A percentile compares a stretch with the other conserved stretches of the same genome.
Evolutionary conservation across 1,140 invertebrate genomes (phyloP).

Genomic region (Heliothis virescens): DNA sequence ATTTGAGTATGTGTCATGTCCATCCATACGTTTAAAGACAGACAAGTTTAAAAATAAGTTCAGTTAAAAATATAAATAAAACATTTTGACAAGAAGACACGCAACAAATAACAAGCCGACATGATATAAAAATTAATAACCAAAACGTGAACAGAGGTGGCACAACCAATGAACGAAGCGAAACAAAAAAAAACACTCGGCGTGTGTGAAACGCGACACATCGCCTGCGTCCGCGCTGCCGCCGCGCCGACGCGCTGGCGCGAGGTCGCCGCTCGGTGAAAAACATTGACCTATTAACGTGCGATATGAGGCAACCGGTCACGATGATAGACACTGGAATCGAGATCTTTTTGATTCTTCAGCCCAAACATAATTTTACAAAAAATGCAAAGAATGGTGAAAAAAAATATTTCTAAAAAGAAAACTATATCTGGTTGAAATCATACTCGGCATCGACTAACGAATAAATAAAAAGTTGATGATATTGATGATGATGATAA

Average conservation of each 20-base stretch:
- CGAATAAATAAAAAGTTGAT: no score
- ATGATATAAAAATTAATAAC: slow-evolving; percentile 42
- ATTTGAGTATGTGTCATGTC: slow-evolving; percentile 3
- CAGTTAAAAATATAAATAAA: slow-evolving; percentile 17
- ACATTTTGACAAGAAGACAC: slow-evolving; percentile 5
- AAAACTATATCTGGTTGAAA: background rate
- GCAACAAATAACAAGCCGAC: slow-evolving; percentile 29
- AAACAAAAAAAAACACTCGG: slow-evolving; percentile 35
- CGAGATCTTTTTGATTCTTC: slow-evolving; percentile 28
- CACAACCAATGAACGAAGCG: slow-evolving; percentile 25
- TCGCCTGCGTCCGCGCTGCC: slow-evolving; percentile 36
- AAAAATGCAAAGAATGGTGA: background rate
- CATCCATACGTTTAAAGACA: slow-evolving; percentile 2
- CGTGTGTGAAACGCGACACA: slow-evolving; percentile 46
- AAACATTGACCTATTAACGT: slow-evolving; percentile 63
- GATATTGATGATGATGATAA: no score
- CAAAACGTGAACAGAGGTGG: slow-evolving; percentile 29
- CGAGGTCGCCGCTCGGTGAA: slow-evolving; percentile 43
- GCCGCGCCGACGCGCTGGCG: background rate
- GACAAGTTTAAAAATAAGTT: slow-evolving; percentile 7
- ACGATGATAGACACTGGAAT: slow-evolving; percentile 41
- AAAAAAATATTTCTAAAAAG: background rate
- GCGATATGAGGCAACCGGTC: slow-evolving; percentile 56
- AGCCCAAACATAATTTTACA: background rate
- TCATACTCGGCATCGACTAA: no score